phyloP scores from a whole-genome alignment of 2,113 vertebrate genomes.

The Brachirus orientalis region DNA sequence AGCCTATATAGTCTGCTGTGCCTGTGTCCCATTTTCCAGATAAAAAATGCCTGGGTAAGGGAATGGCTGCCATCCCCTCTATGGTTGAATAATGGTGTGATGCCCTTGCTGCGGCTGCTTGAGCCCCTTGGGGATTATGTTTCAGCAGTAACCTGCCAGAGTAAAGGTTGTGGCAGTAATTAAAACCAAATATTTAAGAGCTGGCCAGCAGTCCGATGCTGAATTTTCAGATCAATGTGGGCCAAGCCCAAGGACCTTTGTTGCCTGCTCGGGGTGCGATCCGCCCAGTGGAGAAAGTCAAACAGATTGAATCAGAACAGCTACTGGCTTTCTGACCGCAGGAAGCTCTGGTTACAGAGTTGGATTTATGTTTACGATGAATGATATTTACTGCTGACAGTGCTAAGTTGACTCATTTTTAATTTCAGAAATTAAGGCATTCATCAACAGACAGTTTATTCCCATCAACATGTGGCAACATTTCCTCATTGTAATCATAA shows the following conservation, averaged over 20 bases:
- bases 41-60: conserved; percentile 62
- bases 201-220: conserved; percentile 61
- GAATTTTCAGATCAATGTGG: conserved; percentile 79
- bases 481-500: conserved; percentile 7
- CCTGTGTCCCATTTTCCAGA: conserved; percentile 68
- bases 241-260: conserved; percentile 66
- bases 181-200: conserved; percentile 86
- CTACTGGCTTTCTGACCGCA: conserved; percentile 65
- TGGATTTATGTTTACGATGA: conserved; percentile 49
- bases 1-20: conserved; percentile 62
- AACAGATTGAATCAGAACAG: conserved; percentile 72
- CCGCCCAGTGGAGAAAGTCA: conserved; percentile 73
- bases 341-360: conserved; percentile 63
- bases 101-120: conserved; percentile 53
- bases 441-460: conserved; percentile 20
- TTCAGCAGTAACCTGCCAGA: conserved; percentile 80
- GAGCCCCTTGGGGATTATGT: conserved; percentile 74
- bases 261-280: conserved; percentile 68
- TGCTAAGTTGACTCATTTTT: conserved; percentile 28
- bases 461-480: conserved; percentile 10
- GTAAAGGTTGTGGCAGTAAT: conserved; percentile 85
- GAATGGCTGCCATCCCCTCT: conserved; percentile 64
- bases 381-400: conserved; percentile 44
- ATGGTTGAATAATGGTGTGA: conserved; percentile 68
- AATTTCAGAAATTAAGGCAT: conserved; percentile 7